These are phyloP conservation scores for Takifugu flavidus DNA, from an alignment of 2,113 vertebrate genomes.

Conservation along the genomic window DNA sequence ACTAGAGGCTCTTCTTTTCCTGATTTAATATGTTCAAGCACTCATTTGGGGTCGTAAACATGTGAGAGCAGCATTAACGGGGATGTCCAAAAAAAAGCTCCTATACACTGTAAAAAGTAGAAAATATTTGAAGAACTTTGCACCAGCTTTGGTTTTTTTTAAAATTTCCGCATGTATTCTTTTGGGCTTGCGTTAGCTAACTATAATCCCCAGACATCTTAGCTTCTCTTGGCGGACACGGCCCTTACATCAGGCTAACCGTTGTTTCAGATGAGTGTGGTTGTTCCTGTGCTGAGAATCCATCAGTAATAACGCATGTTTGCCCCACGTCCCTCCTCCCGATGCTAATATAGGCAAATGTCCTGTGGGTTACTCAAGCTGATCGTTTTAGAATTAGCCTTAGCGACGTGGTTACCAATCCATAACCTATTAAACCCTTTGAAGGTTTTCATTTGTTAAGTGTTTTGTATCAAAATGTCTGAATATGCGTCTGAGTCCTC, in stretches of 20 bases:
- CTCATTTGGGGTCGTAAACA: slow-evolving; percentile 13
- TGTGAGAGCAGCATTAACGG: slow-evolving; percentile 18
- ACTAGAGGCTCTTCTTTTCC: slow-evolving; percentile 17
- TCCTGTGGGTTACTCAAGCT: slow-evolving; percentile 5
- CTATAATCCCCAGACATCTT: not conserved
- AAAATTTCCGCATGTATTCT: slow-evolving; percentile 41
- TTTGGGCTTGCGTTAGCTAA: slow-evolving; percentile 25
- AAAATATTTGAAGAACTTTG: slow-evolving; percentile 6
- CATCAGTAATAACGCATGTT: slow-evolving; percentile 24
- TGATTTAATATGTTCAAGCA: slow-evolving; percentile 16
- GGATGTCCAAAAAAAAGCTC: slow-evolving; percentile 8
- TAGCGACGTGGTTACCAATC: slow-evolving; percentile 11
- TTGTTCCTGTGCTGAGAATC: not conserved
- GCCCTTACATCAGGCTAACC: not conserved
- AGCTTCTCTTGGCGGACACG: not conserved
- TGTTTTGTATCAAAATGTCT: slow-evolving; percentile 64
- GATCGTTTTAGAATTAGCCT: slow-evolving; percentile 13
- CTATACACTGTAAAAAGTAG: slow-evolving; percentile 30
- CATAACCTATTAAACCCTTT: slow-evolving; percentile 42
- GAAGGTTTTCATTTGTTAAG: slow-evolving; percentile 43
- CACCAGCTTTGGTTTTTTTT: slow-evolving; percentile 32
- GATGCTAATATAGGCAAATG: slow-evolving; percentile 5
- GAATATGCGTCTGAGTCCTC: slow-evolving; percentile 16
- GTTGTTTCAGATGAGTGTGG: not conserved
- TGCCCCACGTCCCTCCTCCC: not conserved